phyloP scores from a whole-genome alignment of 2,113 vertebrate genomes.

The Ctenomys sociabilis region DNA sequence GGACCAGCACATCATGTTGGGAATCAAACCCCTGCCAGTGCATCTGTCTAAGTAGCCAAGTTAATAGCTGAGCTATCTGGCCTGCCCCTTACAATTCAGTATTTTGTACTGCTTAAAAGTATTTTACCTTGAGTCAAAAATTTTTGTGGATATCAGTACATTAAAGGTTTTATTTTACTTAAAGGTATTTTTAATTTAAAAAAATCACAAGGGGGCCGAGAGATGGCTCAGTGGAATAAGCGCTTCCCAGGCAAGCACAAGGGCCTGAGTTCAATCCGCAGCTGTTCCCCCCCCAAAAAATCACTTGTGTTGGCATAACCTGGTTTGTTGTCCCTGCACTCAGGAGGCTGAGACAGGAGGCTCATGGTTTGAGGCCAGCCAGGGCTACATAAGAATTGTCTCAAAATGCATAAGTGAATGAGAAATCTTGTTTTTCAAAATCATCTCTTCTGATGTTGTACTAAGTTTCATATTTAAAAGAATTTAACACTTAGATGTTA shows the following conservation, averaged over 20 bases:
- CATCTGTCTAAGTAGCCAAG: no score
- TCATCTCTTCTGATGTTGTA: background rate
- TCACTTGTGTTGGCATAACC: background rate
- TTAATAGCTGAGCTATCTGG: no score
- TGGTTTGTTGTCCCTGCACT: background rate
- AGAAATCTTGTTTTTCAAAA: background rate
- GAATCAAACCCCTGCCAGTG: no score
- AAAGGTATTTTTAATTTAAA: background rate
- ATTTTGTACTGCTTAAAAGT: slow-evolving; percentile 54
- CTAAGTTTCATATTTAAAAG: slow-evolving; percentile 24
- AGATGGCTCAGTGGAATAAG: no score
- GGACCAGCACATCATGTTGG: no score
- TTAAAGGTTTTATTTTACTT: slow-evolving; percentile 43
- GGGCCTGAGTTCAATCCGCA: no score
- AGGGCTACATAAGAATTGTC: background rate
- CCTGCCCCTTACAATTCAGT: background rate
- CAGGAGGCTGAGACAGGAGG: background rate
- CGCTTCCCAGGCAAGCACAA: no score
- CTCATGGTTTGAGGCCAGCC: background rate
- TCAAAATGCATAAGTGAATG: background rate
- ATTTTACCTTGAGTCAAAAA: slow-evolving; percentile 61
- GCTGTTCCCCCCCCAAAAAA: no score
- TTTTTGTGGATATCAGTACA: slow-evolving; percentile 58
- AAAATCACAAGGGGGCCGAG: no score
- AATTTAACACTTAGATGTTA: slow-evolving; percentile 20